Evolutionary conservation across 2,888 invertebrate genomes (phyloP), one percentile per base, ranked within the genome.

Genomic region (Hyalella azteca): DNA sequence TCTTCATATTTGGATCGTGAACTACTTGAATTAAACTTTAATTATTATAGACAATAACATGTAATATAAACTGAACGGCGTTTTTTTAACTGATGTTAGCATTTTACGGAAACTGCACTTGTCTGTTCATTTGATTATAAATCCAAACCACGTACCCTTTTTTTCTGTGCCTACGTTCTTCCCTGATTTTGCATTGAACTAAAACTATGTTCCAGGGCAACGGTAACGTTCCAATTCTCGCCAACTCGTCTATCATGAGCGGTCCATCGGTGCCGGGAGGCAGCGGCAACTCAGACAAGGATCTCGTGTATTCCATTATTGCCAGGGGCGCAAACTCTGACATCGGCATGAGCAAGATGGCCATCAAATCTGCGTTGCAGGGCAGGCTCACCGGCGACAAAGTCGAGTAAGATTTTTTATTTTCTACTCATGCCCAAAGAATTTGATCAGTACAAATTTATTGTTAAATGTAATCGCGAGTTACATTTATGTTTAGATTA

Each of bases 271-370:
- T 36, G 15, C 66, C 66, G 0, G 66, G 66, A 9, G 36, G 36
- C 36, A 66, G 66, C 39, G 66, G 66, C 39, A 66, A 66, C 36
- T 36, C 36, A 19, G 66, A 66, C 19, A 66, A 36, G 36, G 66
- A 66, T 15, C 66, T 66, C 36, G 66, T 66, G 29, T 66, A 66
- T 22, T 7, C 26, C 7, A 29, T 36, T 5, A 66, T 66, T 19
- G 36, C 39, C 29, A 22, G 19, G 36, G 79, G 83, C 13, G 78
- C 84, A 41, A 78, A 78, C 4, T 77, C 77, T 4, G 87, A 87
- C 60, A 85, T 85, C 36, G 88, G 88, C n/a, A 86, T 87, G 75
- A 85, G 86, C 77, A 86, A 86, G 41, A 84, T 85, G 41, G 85
- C 86, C 45, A 86, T 88, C 22, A 81, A 85, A 54, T 82, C 85